These are phyloP conservation scores for Merops nubicus DNA, from an alignment of 2,113 vertebrate genomes.

Conservation along the genomic window DNA sequence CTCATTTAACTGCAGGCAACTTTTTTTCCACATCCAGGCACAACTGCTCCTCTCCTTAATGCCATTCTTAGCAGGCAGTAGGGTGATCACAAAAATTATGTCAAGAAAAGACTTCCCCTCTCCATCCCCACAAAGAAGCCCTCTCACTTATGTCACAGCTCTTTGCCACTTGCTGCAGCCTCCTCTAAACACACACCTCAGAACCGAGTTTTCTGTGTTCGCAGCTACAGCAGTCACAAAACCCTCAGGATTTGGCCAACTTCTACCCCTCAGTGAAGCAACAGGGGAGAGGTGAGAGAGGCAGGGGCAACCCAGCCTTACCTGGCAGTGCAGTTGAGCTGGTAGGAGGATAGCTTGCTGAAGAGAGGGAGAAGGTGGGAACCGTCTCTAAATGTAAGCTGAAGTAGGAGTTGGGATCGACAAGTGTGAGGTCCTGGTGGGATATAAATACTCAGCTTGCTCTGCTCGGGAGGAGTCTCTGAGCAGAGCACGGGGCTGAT, in stretches of 20 bases:
- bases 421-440: slow-evolving; percentile 32
- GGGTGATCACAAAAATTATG: rapidly evolving
- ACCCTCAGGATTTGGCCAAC: not conserved
- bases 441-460: not conserved
- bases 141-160: not conserved
- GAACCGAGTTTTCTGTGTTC: rapidly evolving
- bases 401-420: slow-evolving; percentile 26
- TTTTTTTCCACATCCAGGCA: not conserved
- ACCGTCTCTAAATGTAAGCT: not conserved
- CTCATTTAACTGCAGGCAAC: too few species aligned
- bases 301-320: not conserved
- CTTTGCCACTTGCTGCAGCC: not conserved
- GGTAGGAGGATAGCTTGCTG: slow-evolving; percentile 1
- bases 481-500: not conserved
- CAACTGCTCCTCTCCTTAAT: not conserved
- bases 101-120: not conserved
- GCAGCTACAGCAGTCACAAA: rapidly evolving
- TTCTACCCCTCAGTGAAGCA: not conserved
- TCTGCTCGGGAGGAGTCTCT: not conserved
- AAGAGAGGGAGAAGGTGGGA: slow-evolving; percentile 33
- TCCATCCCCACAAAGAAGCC: not conserved
- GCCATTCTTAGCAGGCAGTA: not conserved
- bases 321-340: not conserved
- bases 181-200: not conserved
- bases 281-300: not conserved